Evolutionary conservation across 2,888 invertebrate species (phyloP).

Genomic region (Ellobium chinense): DNA sequence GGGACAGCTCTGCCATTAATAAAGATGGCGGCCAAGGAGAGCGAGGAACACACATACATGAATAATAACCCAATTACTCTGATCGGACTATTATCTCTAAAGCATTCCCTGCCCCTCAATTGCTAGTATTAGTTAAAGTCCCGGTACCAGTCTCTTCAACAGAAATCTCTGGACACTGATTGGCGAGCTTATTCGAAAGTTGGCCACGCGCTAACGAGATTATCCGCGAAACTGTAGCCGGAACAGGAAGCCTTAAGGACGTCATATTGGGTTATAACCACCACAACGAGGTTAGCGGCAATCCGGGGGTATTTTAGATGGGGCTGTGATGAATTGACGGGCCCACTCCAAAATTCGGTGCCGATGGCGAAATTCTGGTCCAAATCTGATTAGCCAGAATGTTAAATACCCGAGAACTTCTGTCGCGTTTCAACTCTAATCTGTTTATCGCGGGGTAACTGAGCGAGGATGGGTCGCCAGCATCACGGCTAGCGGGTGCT

Average conservation of each 20-base stretch:
- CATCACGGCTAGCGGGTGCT: too few species aligned
- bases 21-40: background rate
- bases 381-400: conserved; percentile 10
- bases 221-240: conserved; percentile 12
- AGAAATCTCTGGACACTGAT: conserved; percentile 35
- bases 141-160: background rate
- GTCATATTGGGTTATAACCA: conserved; percentile 38
- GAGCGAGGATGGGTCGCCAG: background rate
- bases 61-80: conserved; percentile 17
- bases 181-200: conserved; percentile 15
- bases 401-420: conserved; percentile 28
- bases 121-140: background rate
- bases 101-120: conserved; percentile 2
- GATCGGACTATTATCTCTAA: conserved; percentile 5
- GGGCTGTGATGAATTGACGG: conserved; percentile 23
- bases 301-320: conserved; percentile 14
- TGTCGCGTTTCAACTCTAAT: conserved; percentile 29
- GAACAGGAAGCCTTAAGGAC: conserved; percentile 29
- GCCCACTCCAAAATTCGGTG: background rate
- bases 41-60: conserved; percentile 1
- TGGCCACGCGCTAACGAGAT: conserved; percentile 26
- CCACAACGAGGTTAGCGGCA: conserved; percentile 29
- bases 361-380: background rate
- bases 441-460: conserved; percentile 22
- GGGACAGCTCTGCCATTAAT: too few species aligned